A percentile compares a stretch with the other conserved stretches of the same genome.
Evolutionary conservation across 2,797 vertebrate species (phyloP).

Genomic region (Eospalax fontanierii): DNA sequence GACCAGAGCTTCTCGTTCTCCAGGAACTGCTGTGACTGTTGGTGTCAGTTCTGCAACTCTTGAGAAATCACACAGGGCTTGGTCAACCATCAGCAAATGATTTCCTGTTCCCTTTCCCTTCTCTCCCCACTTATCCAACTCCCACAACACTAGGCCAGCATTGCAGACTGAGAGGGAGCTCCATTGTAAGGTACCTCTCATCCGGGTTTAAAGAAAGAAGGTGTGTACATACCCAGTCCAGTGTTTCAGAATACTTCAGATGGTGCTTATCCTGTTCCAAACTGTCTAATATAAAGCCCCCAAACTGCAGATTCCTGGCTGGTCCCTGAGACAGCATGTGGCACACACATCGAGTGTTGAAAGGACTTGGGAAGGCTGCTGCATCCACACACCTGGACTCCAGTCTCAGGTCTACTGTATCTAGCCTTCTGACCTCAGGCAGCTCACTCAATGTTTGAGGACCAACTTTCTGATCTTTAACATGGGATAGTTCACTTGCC

Average conservation of each 20-base stretch:
- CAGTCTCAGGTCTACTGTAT: neutral
- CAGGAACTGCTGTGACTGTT: conserved; percentile 69
- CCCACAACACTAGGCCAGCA: neutral
- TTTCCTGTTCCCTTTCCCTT: conserved; percentile 71
- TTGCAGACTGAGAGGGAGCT: conserved; percentile 31
- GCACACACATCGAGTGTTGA: neutral
- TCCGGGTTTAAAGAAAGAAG: neutral
- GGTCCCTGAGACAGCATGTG: neutral
- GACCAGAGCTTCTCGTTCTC: conserved; percentile 18
- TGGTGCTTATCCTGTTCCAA: conserved; percentile 3
- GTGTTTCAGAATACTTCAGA: neutral
- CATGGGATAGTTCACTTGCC: neutral
- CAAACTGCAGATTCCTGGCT: neutral
- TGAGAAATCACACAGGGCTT: conserved; percentile 20
- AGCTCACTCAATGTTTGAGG: neutral
- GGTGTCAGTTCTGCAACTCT: conserved; percentile 50
- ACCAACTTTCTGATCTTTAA: neutral
- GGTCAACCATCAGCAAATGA: conserved; percentile 71
- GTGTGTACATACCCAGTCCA: neutral
- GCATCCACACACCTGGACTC: neutral
- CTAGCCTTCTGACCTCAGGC: neutral
- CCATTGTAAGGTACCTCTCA: conserved; percentile 11
- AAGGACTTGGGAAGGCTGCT: neutral
- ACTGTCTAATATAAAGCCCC: neutral
- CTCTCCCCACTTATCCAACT: neutral